phyloP scores from a whole-genome alignment of 2,113 vertebrate species.

The Psittacus erithacus region DNA sequence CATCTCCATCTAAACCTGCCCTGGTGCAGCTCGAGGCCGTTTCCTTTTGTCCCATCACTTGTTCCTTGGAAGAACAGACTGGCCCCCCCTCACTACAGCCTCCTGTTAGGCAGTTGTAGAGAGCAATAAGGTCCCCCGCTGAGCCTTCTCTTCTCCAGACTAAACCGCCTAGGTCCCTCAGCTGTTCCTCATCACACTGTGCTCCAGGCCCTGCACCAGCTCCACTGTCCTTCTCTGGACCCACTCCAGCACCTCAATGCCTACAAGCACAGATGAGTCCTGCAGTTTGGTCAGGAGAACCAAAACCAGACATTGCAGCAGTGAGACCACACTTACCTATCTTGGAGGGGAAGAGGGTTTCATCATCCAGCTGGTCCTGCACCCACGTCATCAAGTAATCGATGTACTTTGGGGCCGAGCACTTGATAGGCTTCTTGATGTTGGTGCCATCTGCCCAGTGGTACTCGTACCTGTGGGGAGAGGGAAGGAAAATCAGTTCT shows the following conservation, averaged over 20 bases:
- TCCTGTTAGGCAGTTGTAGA: not conserved
- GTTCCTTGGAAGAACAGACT: not conserved
- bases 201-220: not conserved
- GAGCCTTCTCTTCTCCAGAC: not conserved
- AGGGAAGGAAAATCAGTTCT: not conserved
- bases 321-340: slow-evolving; percentile 80
- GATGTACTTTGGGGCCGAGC: slow-evolving; percentile 96
- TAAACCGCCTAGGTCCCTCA: not conserved
- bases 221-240: not conserved
- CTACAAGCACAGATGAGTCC: fast-evolving
- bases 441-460: slow-evolving; percentile 98
- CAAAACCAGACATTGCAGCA: not conserved
- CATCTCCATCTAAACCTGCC: not conserved
- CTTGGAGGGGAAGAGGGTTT: slow-evolving; percentile 97
- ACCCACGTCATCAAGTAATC: slow-evolving; percentile 99
- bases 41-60: not conserved
- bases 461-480: slow-evolving; percentile 87
- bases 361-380: slow-evolving; percentile 96
- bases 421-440: slow-evolving; percentile 97
- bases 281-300: not conserved
- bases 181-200: not conserved
- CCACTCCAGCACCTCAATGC: not conserved
- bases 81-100: not conserved
- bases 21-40: not conserved
- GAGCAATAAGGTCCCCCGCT: not conserved